A percentile compares a stretch with the other conserved stretches of the same genome.
Evolutionary conservation across 2,113 vertebrate genomes (phyloP).

Genomic region (Corynorhinus townsendii): DNA sequence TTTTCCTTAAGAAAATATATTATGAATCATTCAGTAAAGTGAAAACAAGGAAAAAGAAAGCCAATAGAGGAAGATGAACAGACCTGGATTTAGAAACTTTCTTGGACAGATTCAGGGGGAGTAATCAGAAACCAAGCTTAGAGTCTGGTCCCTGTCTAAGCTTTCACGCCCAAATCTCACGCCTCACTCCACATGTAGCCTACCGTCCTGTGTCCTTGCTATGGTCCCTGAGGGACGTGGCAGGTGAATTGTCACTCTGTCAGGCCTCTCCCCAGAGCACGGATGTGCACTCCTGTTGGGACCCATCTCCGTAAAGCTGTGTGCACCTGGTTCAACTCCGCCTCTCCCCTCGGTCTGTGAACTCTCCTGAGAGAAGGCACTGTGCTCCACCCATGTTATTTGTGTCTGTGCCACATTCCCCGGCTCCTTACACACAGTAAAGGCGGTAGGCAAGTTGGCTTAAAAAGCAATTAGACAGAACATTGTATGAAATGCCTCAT

Average conservation of each 20-base stretch:
- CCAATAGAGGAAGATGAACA: neutral
- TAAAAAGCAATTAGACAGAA: neutral
- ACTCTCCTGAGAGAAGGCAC: rapidly evolving
- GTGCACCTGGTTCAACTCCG: neutral
- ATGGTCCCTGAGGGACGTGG: neutral
- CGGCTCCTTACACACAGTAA: neutral
- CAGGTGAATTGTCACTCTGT: neutral
- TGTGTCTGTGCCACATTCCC: neutral
- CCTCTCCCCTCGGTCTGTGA: neutral
- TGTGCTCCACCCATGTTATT: neutral
- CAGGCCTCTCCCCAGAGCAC: neutral
- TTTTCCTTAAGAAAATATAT: neutral
- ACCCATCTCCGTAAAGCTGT: rapidly evolving
- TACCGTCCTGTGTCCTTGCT: neutral
- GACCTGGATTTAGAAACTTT: neutral
- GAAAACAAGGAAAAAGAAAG: neutral
- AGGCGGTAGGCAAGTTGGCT: neutral
- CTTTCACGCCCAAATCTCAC: neutral
- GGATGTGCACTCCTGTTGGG: rapidly evolving
- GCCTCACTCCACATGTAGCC: neutral
- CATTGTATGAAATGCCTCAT: neutral
- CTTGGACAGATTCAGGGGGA: neutral
- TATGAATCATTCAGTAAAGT: neutral
- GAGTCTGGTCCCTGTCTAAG: neutral
- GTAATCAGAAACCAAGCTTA: neutral